Evolutionary conservation across 2,888 invertebrate genomes (phyloP), one percentile per base, ranked within the genome.

Genomic region (Onchidella celtica): DNA sequence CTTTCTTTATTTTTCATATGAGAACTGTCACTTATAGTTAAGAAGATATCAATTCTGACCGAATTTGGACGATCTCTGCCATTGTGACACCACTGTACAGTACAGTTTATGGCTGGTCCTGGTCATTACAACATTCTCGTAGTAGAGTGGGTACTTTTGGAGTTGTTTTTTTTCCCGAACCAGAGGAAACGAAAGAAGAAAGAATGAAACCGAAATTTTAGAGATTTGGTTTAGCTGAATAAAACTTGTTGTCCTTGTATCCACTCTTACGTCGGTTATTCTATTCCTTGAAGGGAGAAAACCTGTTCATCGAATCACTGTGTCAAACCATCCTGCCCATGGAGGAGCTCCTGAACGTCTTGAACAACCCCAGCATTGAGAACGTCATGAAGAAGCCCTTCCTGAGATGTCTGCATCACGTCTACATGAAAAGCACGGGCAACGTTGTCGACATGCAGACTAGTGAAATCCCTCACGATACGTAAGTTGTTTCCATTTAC

Each of bases 301-400:
- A 93, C 85, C 91, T 92, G 86, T 92, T 93, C 84, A 93, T 93
- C 3, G 93, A 93, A 86, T 93, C 93, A 0, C 87, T 93, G 32
- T 93, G 93, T 76, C 93, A 93, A 86, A 92, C 92, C 9, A 92
- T 93, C 74, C 85, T 93, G 47, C 90, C 92, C 2, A 89, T 92
- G 85, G 93, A 93, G 21, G 93, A 93, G 74, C 85, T 93, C 4
- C 87, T 93, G 68, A 88, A 88, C 86, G 88, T 92, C 9, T 85
- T 93, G n/a, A 92, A 92, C 85, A 90, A 92, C 84, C 88, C 90
- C 2, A 81, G 84, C 59, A 87, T 93, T 3, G 90, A 92, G 84
- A 89, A 89, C 84, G 90, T 89, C 3, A 89, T 91, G 68, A 92
- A 92, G 86, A 89, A 89, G 69, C 92, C 92, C 0, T 93, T 92